Evolutionary conservation across 2,797 vertebrate genomes (phyloP).

Genomic region (Glyptemys insculpta): DNA sequence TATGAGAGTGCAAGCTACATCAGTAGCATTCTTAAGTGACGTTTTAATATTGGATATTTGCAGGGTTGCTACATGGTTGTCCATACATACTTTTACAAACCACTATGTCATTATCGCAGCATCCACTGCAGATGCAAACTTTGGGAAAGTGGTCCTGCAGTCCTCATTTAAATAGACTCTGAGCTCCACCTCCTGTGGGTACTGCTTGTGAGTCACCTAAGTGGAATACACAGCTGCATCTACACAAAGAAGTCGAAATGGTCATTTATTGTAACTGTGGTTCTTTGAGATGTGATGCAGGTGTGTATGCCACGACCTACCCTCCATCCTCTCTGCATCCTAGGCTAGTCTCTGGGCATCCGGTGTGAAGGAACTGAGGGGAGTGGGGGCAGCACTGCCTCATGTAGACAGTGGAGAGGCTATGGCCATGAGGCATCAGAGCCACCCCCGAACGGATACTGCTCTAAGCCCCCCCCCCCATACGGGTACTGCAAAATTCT

Average conservation of each 20-base stretch:
- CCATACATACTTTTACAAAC: background rate
- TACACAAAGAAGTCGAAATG: background rate
- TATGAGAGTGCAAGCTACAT: background rate
- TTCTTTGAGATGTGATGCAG: background rate
- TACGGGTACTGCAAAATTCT: background rate
- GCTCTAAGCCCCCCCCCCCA: background rate
- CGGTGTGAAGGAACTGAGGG: background rate
- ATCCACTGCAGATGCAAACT: background rate
- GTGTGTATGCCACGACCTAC: background rate
- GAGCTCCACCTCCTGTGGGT: background rate
- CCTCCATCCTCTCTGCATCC: background rate
- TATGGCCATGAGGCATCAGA: too few relatives aligned
- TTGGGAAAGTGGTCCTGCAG: background rate
- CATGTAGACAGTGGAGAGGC: background rate
- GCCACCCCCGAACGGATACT: background rate
- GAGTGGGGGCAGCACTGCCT: background rate
- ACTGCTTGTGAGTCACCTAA: background rate
- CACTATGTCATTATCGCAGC: background rate
- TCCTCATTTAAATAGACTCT: background rate
- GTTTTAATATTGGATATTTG: background rate
- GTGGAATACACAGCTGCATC: background rate
- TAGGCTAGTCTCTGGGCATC: background rate
- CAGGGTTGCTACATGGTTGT: background rate
- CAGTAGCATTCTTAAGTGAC: background rate
- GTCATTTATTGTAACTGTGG: background rate